phyloP scores from a whole-genome alignment of 2,797 vertebrate species.

The Decapterus maruadsi region DNA sequence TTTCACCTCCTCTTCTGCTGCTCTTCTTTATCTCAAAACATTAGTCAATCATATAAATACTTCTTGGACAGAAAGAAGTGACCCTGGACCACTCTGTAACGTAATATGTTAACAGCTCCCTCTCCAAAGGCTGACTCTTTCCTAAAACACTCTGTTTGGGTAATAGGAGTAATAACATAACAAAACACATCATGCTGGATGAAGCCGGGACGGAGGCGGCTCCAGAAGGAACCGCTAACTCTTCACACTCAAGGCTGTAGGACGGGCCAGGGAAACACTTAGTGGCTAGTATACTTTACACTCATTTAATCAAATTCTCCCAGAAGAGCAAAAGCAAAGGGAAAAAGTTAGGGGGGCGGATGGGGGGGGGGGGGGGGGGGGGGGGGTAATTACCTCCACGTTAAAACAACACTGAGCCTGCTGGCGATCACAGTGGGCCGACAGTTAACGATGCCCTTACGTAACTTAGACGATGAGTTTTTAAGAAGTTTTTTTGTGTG shows the following conservation, averaged over 20 bases:
- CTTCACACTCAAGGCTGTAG: slow-evolving; percentile 47
- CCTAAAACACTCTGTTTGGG: slow-evolving; percentile 52
- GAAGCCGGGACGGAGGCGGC: slow-evolving; percentile 34
- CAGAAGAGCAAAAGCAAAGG: slow-evolving; percentile 50
- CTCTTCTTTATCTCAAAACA: slow-evolving; percentile 27
- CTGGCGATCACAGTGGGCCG: slow-evolving; percentile 55
- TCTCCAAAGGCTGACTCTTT: slow-evolving; percentile 46
- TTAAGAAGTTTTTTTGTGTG: slow-evolving; percentile 45
- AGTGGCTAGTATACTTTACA: slow-evolving; percentile 65
- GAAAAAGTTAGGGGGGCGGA: slow-evolving; percentile 16
- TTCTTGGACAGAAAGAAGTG: slow-evolving; percentile 27
- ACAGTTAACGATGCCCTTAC: slow-evolving; percentile 71
- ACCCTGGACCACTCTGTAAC: slow-evolving; percentile 28
- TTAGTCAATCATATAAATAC: slow-evolving; percentile 43
- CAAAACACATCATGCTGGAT: slow-evolving; percentile 56
- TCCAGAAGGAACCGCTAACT: slow-evolving; percentile 62
- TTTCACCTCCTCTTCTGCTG: slow-evolving; percentile 14
- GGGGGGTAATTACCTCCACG: slow-evolving; percentile 78
- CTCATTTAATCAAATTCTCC: slow-evolving; percentile 73
- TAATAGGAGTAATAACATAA: slow-evolving; percentile 62
- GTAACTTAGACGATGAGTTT: slow-evolving; percentile 64
- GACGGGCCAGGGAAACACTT: slow-evolving; percentile 62
- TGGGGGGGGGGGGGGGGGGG: slow-evolving; percentile 21
- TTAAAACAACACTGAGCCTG: slow-evolving; percentile 77
- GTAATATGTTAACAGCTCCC: slow-evolving; percentile 30